Percentiles rank a stretch among this genome's conserved stretches.
Evolutionary conservation across 2,113 vertebrate genomes (phyloP).

Genomic region (Heptranchias perlo): DNA sequence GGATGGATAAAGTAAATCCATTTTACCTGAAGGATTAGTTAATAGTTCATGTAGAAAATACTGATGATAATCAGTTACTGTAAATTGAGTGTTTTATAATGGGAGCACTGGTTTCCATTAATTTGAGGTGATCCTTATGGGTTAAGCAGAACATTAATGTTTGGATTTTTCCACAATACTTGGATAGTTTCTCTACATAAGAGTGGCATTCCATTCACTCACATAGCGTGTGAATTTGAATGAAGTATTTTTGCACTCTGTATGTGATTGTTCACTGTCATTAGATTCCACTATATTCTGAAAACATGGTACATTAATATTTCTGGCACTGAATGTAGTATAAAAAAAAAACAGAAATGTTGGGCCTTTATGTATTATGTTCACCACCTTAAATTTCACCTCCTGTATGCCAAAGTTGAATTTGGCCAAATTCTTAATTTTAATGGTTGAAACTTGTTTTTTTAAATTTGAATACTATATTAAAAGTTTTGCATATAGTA

Average conservation of each 20-base stretch:
- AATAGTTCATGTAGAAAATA: background rate
- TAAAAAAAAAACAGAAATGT: background rate
- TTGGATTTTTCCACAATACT: background rate
- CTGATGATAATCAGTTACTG: background rate
- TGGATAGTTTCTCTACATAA: background rate
- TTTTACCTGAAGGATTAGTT: background rate
- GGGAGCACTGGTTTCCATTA: background rate
- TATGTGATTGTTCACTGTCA: background rate
- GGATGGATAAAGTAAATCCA: background rate
- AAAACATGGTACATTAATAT: background rate
- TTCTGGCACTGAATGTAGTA: background rate
- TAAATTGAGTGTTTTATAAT: background rate
- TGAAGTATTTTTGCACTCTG: background rate
- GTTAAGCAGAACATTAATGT: background rate
- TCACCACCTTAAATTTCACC: constrained; percentile 26
- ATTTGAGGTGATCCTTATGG: background rate
- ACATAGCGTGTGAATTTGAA: background rate
- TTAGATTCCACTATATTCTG: background rate
- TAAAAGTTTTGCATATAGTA: background rate
- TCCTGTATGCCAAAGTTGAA: background rate
- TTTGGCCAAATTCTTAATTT: constrained; percentile 17
- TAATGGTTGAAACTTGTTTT: background rate
- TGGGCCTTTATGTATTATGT: background rate
- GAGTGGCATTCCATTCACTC: background rate
- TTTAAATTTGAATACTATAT: background rate